Evolutionary conservation across 2,113 vertebrate species (phyloP), one percentile per base, ranked within the genome.

Genomic region (Plestiodon gilberti): DNA sequence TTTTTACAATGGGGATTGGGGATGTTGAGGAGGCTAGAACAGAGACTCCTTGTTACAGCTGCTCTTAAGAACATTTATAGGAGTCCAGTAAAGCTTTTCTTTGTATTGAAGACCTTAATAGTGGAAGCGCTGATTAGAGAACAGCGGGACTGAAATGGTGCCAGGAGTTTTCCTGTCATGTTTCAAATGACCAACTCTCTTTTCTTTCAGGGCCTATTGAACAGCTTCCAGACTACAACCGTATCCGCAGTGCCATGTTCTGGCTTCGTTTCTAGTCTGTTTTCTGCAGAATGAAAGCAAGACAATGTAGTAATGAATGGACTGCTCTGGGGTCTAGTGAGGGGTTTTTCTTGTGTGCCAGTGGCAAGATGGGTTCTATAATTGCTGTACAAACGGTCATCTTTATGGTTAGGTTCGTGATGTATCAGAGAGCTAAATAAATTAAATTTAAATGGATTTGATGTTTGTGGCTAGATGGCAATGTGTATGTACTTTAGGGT

Each of bases 181-280:
- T 90, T 62, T 91, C 81, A 28, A 85, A 87, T 95, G 81, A 93
- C 9, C 64, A 71, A 73, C 18, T 82, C 84, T 93, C 35, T 95
- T 59, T 90, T 94, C 90, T 33, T 79, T 78, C 95, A 99, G 99
- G 99, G 94, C 99, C 99, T 52, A 35, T 97, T 0, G 98, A 99
- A 88, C 98, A 98, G 95, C 96, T 99, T 33, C 94, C 98, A 1
- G 99, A 99, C 95, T 99, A 99, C 97, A 99, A 99, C 97, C 97
- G 98, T 93, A 94, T 98, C 94, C 98, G 98, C 85, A 98, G 98
- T 4, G 96, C 91, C 92, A 99, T 99, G 98, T 99, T 98, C 97
- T 99, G 98, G 99, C 92, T 99, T 85, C 97, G 98, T 78, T 97
- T 98, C 93, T 99, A 98, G 93, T 79, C 88, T 52, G 77, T 64